Percentiles rank a stretch among this genome's conserved stretches.
These are phyloP conservation scores for Chondrilla cf. caribensis DNA, from an alignment of 37 sponge, comb jelly and placozoan species.

Conservation along the genomic window DNA sequence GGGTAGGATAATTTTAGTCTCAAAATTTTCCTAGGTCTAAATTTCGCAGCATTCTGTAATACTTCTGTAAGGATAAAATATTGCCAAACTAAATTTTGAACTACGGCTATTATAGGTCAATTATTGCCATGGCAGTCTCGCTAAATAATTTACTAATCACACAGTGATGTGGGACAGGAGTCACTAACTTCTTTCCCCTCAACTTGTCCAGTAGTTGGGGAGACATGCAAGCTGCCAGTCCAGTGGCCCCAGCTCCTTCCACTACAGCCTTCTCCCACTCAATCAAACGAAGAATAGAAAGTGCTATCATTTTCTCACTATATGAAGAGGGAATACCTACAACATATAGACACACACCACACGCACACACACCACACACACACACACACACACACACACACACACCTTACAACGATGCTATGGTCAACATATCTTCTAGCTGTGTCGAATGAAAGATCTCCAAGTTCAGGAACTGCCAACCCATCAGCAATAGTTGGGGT, in stretches of 20 bases:
- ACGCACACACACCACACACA: conserved; percentile 23
- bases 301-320: conserved; percentile 72
- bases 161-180: no score
- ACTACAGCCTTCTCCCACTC: conserved; percentile 83
- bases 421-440: conserved; percentile 64
- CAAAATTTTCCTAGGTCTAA: no score
- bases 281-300: conserved; percentile 79
- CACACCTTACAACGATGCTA: conserved; percentile 14
- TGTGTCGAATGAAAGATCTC: conserved; percentile 67
- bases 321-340: background rate
- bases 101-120: no score
- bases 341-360: background rate
- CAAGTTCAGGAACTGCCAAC: conserved; percentile 70
- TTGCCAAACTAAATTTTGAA: no score
- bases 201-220: conserved; percentile 58
- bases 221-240: conserved; percentile 78
- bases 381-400: conserved; percentile 34
- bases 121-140: no score
- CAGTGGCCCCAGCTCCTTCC: conserved; percentile 86
- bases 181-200: conserved; percentile 76
- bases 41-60: no score
- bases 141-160: no score
- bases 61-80: no score
- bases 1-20: no score
- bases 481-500: conserved; percentile 84